phyloP scores from a whole-genome alignment of 2,797 vertebrate genomes.

The Malurus splendens region DNA sequence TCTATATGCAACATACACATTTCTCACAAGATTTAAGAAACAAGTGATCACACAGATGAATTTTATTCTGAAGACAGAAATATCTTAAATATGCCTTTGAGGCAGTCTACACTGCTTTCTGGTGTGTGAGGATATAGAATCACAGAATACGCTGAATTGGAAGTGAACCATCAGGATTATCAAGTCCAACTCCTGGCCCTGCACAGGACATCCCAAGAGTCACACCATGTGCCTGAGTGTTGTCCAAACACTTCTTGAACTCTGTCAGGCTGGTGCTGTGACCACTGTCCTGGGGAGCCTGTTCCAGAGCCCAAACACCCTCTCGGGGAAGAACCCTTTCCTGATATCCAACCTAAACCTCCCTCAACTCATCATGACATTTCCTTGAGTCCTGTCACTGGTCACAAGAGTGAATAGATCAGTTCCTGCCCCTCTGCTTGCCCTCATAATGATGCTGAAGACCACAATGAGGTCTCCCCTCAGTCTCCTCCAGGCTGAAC shows the following conservation, averaged over 20 bases:
- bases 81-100: background rate
- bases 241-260: background rate
- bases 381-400: background rate
- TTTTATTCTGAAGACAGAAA: background rate
- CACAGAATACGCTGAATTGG: background rate
- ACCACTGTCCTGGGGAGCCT: background rate
- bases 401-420: background rate
- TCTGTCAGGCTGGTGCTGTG: background rate
- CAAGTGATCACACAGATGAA: background rate
- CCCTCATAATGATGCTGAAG: background rate
- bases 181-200: background rate
- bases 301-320: rapidly evolving
- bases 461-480: background rate
- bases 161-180: background rate
- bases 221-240: background rate
- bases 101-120: background rate
- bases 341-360: background rate
- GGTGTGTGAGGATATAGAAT: background rate
- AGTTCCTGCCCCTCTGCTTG: too few species aligned
- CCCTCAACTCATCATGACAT: background rate
- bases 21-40: background rate
- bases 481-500: background rate
- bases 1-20: rapidly evolving
- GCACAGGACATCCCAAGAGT: background rate
- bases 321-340: background rate